These are phyloP conservation scores for Laticauda colubrina DNA, from an alignment of 2,113 vertebrate species.

Conservation along the genomic window DNA sequence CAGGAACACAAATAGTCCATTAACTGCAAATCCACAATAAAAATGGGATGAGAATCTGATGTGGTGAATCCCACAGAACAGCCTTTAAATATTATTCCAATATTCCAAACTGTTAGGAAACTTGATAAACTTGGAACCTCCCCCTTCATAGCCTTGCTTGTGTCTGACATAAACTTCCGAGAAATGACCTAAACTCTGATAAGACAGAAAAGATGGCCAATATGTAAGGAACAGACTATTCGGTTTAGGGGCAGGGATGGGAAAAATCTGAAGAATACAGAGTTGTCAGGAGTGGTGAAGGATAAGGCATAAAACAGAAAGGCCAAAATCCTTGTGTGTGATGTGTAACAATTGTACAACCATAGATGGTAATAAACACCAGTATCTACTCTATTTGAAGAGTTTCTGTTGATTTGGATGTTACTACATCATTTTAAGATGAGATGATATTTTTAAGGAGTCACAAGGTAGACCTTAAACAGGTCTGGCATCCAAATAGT, in stretches of 20 bases:
- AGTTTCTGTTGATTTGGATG: background rate
- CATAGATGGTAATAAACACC: background rate
- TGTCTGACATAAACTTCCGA: background rate
- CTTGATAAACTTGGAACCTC: accelerated
- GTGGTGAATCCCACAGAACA: background rate
- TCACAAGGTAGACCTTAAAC: background rate
- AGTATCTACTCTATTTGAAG: background rate
- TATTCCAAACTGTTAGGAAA: background rate
- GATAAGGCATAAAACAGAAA: background rate
- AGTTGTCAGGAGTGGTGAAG: background rate
- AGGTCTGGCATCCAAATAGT: background rate
- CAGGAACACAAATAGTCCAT: background rate
- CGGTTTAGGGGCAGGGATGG: background rate
- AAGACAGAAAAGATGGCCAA: background rate
- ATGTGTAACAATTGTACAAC: background rate
- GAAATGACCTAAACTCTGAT: background rate
- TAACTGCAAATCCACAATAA: background rate
- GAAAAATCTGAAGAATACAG: background rate
- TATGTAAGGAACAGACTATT: background rate
- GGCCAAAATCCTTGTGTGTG: background rate
- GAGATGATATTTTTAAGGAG: background rate
- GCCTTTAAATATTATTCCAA: background rate
- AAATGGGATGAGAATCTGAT: accelerated
- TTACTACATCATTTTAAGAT: background rate
- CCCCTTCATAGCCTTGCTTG: accelerated